phyloP scores from a whole-genome alignment of 2,888 invertebrate genomes.

The Pollenia labialis region DNA sequence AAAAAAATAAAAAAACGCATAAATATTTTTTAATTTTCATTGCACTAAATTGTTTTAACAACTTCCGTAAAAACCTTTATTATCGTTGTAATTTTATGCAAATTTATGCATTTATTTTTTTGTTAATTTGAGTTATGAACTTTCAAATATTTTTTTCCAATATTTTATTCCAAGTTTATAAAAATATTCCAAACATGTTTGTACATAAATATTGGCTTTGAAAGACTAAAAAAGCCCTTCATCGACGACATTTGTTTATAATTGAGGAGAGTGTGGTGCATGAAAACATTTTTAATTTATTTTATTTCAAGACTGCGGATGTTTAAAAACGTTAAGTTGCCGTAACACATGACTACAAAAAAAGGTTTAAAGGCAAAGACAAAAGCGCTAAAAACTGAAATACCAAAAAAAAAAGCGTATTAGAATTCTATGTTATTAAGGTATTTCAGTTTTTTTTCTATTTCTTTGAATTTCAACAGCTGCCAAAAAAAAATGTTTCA shows the following conservation, averaged over 20 bases:
- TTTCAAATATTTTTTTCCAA: constrained; percentile 10
- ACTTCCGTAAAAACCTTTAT: constrained; percentile 41
- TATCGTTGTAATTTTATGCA: constrained; percentile 29
- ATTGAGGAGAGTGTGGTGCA: not conserved
- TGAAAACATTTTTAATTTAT: not conserved
- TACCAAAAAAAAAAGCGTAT: constrained; percentile 15
- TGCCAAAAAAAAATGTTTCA: constrained; percentile 60
- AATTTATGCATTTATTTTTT: constrained; percentile 57
- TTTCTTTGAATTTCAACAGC: constrained; percentile 64
- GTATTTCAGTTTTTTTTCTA: constrained; percentile 7
- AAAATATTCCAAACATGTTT: constrained; percentile 69
- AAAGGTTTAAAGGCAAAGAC: constrained; percentile 48
- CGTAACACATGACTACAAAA: constrained; percentile 62
- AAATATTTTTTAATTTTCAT: constrained; percentile 55
- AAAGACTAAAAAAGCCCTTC: constrained; percentile 20
- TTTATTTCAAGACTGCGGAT: constrained; percentile 53
- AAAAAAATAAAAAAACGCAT: constrained; percentile 13
- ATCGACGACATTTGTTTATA: constrained; percentile 44
- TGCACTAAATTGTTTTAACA: constrained; percentile 55
- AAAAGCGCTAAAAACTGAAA: constrained; percentile 40
- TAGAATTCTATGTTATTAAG: constrained; percentile 61
- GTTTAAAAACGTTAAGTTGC: constrained; percentile 57
- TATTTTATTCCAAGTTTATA: constrained; percentile 18
- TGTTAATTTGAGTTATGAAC: constrained; percentile 53
- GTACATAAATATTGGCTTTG: constrained; percentile 42